Conservation (phyloP, 2,113 vertebrate genomes). For the Pseudorasbora parva region DNA sequence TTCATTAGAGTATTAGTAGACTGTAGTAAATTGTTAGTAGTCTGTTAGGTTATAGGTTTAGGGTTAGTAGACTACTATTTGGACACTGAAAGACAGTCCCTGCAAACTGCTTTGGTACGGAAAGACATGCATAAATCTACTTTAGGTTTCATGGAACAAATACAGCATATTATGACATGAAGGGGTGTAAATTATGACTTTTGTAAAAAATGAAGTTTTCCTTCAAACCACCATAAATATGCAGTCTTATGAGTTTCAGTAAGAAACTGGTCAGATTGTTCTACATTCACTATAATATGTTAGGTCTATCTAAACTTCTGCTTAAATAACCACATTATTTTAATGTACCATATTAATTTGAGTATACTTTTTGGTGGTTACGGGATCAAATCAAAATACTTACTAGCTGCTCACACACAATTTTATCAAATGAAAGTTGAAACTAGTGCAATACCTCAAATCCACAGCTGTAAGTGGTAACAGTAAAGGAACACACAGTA, state of each 20-base stretch:
- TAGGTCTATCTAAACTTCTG: background rate
- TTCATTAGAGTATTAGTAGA: too few relatives aligned
- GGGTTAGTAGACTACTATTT: too few relatives aligned
- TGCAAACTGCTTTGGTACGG: too few relatives aligned
- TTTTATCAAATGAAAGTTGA: background rate
- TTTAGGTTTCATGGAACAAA: too few relatives aligned
- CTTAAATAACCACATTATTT: background rate
- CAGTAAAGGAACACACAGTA: background rate
- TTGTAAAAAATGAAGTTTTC: background rate
- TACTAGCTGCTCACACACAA: background rate
- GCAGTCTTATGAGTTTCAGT: background rate
- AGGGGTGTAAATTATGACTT: too few relatives aligned
- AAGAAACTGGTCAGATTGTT: background rate
- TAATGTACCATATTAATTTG: background rate
- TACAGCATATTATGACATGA: too few relatives aligned
- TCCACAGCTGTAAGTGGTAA: conserved; percentile 11
- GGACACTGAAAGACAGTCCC: too few relatives aligned
- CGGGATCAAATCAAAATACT: conserved; percentile 45
- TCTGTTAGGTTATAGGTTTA: too few relatives aligned
- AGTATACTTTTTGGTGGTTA: background rate
- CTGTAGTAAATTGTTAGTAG: too few relatives aligned
- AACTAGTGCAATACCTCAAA: background rate
- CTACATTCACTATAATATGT: background rate
- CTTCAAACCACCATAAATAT: background rate
- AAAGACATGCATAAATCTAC: too few relatives aligned